A percentile compares a stretch with the other conserved stretches of the same genome.
Conservation (phyloP, 2,888 invertebrate species). For the Cistogaster globosa region DNA sequence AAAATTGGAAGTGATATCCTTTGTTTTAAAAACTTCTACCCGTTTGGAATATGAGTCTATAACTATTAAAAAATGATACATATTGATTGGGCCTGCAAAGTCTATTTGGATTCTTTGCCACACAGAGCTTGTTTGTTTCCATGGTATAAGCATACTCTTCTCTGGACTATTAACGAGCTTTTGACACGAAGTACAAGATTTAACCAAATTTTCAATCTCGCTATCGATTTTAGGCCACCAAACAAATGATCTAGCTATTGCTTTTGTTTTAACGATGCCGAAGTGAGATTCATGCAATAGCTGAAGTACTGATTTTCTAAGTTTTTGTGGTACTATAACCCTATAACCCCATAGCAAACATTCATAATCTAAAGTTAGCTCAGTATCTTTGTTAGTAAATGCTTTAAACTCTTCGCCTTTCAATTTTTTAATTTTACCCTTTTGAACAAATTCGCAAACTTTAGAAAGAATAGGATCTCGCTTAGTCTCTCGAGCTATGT, state of each 20-base stretch:
- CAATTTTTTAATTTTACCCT: constrained; percentile 53
- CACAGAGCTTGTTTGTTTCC: constrained; percentile 49
- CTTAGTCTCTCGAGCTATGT: constrained; percentile 32
- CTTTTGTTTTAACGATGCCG: constrained; percentile 67
- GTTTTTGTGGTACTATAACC: too few relatives aligned
- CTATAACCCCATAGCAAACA: too few relatives aligned
- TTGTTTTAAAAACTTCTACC: too few relatives aligned
- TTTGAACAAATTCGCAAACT: constrained; percentile 51
- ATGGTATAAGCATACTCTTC: constrained; percentile 56
- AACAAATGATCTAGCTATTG: too few relatives aligned
- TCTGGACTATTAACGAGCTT: constrained; percentile 61
- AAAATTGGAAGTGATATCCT: too few relatives aligned
- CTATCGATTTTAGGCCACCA: too few relatives aligned
- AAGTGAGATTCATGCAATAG: constrained; percentile 48
- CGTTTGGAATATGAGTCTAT: too few relatives aligned
- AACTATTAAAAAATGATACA: too few relatives aligned
- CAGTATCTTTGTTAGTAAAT: too few relatives aligned
- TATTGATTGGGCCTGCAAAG: constrained; percentile 21
- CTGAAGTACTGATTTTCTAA: constrained; percentile 5
- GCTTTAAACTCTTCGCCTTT: constrained; percentile 16
- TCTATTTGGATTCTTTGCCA: constrained; percentile 46
- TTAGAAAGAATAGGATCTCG: constrained; percentile 52
- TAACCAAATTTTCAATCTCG: too few relatives aligned
- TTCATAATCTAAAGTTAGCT: too few relatives aligned
- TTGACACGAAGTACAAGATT: constrained; percentile 58